Base-by-base conservation (phyloP, 2,888 invertebrate species). In the Lordiphosa fenestrarum region DNA sequence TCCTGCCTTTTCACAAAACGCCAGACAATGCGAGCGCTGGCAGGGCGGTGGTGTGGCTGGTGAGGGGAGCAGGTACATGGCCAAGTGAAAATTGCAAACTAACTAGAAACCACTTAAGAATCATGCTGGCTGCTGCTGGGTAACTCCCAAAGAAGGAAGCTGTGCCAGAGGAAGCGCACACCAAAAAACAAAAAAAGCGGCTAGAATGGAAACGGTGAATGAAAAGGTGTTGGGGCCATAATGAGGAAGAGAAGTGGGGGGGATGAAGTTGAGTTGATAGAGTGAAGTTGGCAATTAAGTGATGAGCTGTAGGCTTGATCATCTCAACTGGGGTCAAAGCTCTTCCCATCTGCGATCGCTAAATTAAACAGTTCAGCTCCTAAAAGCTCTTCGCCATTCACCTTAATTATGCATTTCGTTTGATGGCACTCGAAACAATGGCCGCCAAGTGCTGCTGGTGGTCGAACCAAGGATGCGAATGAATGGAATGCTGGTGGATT, bases 91-190 rank as follows among this genome's bases (percentile, higher is more conserved):
- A 83, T 77, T 77, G 59, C 73, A 75, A 83, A 75, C 70, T 83
- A 77, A 77, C 70, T 75, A 67, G 81, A 77, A 83, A 76, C 67
- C 76, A 78, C 80, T 83, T 77, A 75, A 75, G 69, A 83, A 62
- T 60, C 57, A 64, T 69, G 71, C 65, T 63, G 44, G 47, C 15
- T 30, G 13, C 60, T 66, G 71, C 65, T 63, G 44, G 47, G 35
- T 30, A 35, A 47, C 47, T 47, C 47, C 6, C 10, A 64, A 56
- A 63, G 56, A 47, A 57, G 65, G 65, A 63, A 65, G 56, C 51
- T 56, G 49, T 40, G 40, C 30, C 21, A 13, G 42, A 25, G 44
- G 25, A 23, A 21, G 52, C n/a, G 30, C 50, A 30, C 7, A 23
- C 13, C 30, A 33, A 40, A 25, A 39, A 59, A 60, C 6, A 44